A percentile compares a stretch with the other conserved stretches of the same genome.
Conservation (phyloP, 1,140 invertebrate species). For the Trypoxylus dichotomus region DNA sequence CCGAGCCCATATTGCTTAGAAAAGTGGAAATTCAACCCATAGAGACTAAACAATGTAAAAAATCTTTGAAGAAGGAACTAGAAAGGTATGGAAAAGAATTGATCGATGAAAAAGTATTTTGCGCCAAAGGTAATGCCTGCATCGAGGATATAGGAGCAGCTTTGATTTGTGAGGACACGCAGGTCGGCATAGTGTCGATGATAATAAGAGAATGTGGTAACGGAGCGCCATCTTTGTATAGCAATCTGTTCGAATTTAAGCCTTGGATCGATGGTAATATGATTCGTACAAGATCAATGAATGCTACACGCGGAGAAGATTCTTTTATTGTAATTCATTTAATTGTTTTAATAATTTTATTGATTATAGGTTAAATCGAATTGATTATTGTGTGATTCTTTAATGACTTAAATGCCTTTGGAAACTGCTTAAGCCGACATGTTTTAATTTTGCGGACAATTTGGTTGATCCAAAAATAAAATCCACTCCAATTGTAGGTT, state of each 20-base stretch:
- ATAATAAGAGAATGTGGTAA: conserved; percentile 27
- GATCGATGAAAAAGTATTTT: not conserved
- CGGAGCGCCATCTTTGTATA: conserved; percentile 34
- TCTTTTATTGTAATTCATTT: no score
- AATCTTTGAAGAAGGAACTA: not conserved
- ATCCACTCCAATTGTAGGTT: no score
- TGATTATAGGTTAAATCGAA: no score
- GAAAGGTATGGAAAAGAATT: not conserved
- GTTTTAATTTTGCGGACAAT: no score
- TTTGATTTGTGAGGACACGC: conserved; percentile 27
- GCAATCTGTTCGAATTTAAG: conserved; percentile 37
- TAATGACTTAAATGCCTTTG: no score
- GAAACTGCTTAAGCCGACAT: no score
- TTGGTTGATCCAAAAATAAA: no score
- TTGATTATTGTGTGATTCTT: no score
- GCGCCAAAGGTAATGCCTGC: conserved; percentile 23
- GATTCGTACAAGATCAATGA: not conserved
- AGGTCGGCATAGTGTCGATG: conserved; percentile 38
- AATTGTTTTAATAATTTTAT: no score
- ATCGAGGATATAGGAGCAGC: conserved; percentile 39
- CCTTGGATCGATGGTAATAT: conserved; percentile 28
- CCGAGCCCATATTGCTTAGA: not conserved
- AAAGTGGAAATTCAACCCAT: not conserved
- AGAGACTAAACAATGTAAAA: not conserved
- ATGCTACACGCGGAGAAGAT: no score